Evolutionary conservation across 2,113 vertebrate species (phyloP), one percentile per base, ranked within the genome.

Genomic region (Chaetorhynchus papuensis): DNA sequence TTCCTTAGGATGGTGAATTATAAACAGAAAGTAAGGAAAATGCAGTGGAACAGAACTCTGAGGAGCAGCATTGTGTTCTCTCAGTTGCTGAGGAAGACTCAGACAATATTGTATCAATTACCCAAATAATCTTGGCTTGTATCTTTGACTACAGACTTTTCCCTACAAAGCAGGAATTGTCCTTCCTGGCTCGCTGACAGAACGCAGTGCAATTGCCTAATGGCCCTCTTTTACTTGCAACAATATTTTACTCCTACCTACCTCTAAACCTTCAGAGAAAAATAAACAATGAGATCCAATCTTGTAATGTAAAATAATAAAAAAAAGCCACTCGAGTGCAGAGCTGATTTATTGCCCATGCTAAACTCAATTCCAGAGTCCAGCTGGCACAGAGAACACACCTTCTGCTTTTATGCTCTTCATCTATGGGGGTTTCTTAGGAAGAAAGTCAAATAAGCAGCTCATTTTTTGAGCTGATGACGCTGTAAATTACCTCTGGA

Each of bases 251-350:
- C 90, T 89, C 94, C 95, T 90, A 90, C 93, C 69, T 89, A 61
- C 45, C 75, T 96, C 93, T 85, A 96, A 97, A 96, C 65, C 95
- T 96, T 92, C 91, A 83, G 90, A 97, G 93, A 88, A 97, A 97
- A 97, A 97, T 64, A 96, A 97, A 96, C 96, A 96, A 70, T 68
- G 84, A 77, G 49, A 88, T 97, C 97, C 97, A 97, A 97, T 97
- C 94, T 84, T 93, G 59, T 93, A 97, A 96, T 92, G 96, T 85
- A 97, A 95, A 94, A 96, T 86, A 96, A 92, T 96, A 76, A 89
- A 96, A 96, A 96, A 39, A 68, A 3, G 13, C 63, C 90, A 91
- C 42, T 42, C 33, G 69, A 87, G 54, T 39, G 82, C 89, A 74
- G 80, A 94, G 74, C 2, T 96, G 91, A 98, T 96, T 96, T 97